Percentiles rank a stretch among this genome's conserved stretches.
phyloP scores from a whole-genome alignment of 2,113 vertebrate species.

The Paradoxurus hermaphroditus region DNA sequence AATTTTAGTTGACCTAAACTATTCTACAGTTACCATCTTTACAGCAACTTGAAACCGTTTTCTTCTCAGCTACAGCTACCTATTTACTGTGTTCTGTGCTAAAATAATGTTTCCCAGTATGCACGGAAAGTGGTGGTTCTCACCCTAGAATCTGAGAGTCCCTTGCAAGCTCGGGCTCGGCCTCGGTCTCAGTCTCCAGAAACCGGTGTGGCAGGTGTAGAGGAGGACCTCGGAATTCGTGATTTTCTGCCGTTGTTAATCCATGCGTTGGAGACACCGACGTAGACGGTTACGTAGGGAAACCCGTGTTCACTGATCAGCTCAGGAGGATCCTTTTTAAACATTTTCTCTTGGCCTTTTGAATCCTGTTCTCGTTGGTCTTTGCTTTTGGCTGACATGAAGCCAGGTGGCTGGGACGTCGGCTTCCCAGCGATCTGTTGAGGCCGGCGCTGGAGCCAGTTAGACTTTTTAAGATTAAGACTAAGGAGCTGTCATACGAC shows the following conservation, averaged over 20 bases:
- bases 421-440: background rate
- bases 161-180: background rate
- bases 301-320: background rate
- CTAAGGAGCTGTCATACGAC: background rate
- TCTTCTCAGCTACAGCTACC: background rate
- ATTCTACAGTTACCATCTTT: background rate
- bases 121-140: background rate
- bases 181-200: background rate
- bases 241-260: background rate
- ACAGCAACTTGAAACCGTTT: background rate
- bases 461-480: background rate
- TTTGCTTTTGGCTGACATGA: background rate
- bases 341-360: background rate
- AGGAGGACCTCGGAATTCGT: background rate
- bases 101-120: background rate
- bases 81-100: background rate
- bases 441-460: background rate
- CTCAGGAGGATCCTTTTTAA: background rate
- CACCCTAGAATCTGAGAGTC: background rate
- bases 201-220: background rate
- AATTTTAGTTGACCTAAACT: conserved; percentile 1
- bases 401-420: background rate
- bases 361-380: background rate
- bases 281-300: background rate
- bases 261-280: background rate